Evolutionary conservation across 2,797 vertebrate species (phyloP).

Genomic region (Tapera naevia): DNA sequence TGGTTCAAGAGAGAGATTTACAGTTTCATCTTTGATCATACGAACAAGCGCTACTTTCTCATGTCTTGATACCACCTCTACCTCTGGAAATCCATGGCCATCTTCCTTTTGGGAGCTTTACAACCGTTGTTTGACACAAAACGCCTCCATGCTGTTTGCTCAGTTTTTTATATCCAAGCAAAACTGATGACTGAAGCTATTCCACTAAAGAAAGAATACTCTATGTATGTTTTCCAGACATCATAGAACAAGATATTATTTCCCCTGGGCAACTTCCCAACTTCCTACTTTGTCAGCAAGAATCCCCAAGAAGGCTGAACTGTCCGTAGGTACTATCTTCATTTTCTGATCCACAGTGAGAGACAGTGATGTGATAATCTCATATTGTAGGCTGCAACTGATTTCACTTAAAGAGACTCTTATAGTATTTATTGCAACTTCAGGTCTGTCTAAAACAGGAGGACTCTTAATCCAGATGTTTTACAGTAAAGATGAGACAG

Average conservation of each 20-base stretch:
- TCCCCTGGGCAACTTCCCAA: neutral
- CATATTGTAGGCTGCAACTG: neutral
- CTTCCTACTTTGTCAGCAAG: neutral
- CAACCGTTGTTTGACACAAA: neutral
- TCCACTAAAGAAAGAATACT: neutral
- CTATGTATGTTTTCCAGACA: neutral
- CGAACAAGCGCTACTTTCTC: neutral
- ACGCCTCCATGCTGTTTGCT: neutral
- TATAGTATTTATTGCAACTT: neutral
- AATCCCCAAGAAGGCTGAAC: neutral
- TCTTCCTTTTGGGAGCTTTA: neutral
- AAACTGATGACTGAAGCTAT: neutral
- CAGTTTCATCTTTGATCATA: neutral
- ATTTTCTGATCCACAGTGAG: neutral
- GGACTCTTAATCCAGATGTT: neutral
- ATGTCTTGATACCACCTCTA: neutral
- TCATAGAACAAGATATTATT: neutral
- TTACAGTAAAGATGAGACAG: neutral
- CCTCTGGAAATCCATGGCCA: neutral
- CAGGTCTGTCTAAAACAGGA: neutral
- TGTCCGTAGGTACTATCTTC: neutral
- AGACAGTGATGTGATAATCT: neutral
- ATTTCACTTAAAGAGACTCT: neutral
- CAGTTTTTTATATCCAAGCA: neutral
- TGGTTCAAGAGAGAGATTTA: neutral